These are phyloP conservation scores for Nesometra sesokonis DNA, from an alignment of 35 echinoderm and acorn worm species.

Conservation along the genomic window DNA sequence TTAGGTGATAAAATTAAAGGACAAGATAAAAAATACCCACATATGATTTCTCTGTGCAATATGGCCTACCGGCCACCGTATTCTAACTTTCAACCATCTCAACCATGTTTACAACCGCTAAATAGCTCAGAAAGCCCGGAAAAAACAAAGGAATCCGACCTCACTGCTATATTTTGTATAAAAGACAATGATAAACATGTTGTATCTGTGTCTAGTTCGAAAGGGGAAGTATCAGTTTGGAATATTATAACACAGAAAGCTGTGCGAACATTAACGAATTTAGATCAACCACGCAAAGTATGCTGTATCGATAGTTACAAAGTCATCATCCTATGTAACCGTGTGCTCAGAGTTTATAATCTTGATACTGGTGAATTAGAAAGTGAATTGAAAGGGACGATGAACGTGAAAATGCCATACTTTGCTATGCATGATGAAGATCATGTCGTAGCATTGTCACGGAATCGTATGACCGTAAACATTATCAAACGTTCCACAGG, in stretches of 20 bases:
- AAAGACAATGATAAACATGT: slow-evolving; percentile 51
- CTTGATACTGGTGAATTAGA: slow-evolving; percentile 69
- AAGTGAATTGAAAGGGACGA: slow-evolving; percentile 81
- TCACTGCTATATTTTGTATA: slow-evolving; percentile 53
- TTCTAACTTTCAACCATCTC: slow-evolving; percentile 66
- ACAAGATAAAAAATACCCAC: slow-evolving; percentile 48
- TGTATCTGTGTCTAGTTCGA: slow-evolving; percentile 61
- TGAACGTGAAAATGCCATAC: slow-evolving; percentile 89
- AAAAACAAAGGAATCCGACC: slow-evolving; percentile 16
- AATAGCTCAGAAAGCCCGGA: slow-evolving; percentile 1
- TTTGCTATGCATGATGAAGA: slow-evolving; percentile 71
- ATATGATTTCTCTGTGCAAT: slow-evolving; percentile 56
- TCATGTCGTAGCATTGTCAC: slow-evolving; percentile 81
- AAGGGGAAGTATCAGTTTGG: slow-evolving; percentile 64
- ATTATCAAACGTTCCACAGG: slow-evolving; percentile 79
- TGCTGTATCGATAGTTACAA: slow-evolving; percentile 70
- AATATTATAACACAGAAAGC: slow-evolving; percentile 50
- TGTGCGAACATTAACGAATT: slow-evolving; percentile 62
- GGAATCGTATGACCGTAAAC: slow-evolving; percentile 96
- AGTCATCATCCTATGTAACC: slow-evolving; percentile 75
- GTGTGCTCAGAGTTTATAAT: slow-evolving; percentile 89
- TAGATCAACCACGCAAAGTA: slow-evolving; percentile 63
- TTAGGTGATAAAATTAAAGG: slow-evolving; percentile 28
- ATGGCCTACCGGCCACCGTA: slow-evolving; percentile 44
- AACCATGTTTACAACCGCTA: slow-evolving; percentile 28